phyloP scores from a whole-genome alignment of 2,888 invertebrate genomes.

The Dorcus parallelipipedus region DNA sequence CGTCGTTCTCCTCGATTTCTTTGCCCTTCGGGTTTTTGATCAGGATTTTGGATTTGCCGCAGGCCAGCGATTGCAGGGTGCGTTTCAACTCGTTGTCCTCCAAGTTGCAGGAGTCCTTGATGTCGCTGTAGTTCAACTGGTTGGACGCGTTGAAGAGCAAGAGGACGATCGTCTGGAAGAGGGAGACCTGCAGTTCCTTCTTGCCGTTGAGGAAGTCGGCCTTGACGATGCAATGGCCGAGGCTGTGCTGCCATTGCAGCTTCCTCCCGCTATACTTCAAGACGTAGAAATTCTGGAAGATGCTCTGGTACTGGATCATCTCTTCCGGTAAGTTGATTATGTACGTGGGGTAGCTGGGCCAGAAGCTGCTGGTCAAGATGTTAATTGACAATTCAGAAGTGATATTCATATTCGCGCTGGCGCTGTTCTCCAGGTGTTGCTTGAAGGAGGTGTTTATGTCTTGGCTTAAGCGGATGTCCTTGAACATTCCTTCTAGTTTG shows the following conservation, averaged over 20 bases:
- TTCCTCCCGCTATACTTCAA: conserved; percentile 94
- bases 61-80: conserved; percentile 92
- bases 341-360: conserved; percentile 91
- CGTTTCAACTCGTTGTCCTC: conserved; percentile 86
- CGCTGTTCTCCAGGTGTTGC: conserved; percentile 54
- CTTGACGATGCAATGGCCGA: conserved; percentile 90
- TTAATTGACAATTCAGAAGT: conserved; percentile 84
- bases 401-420: conserved; percentile 34
- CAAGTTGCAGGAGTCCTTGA: conserved; percentile 85
- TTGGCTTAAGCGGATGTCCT: conserved; percentile 96
- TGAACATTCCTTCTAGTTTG: conserved; percentile 98
- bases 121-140: conserved; percentile 77
- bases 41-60: conserved; percentile 86
- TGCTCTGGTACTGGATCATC: conserved; percentile 86
- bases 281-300: conserved; percentile 93
- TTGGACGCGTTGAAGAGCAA: conserved; percentile 87
- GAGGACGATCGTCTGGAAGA: conserved; percentile 92
- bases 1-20: conserved; percentile 80
- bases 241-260: conserved; percentile 95
- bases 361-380: conserved; percentile 95
- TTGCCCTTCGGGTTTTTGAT: conserved; percentile 81
- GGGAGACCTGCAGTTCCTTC: conserved; percentile 92
- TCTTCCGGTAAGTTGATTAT: conserved; percentile 85
- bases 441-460: conserved; percentile 93
- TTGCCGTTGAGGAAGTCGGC: conserved; percentile 81